Conservation (phyloP, 2,888 invertebrate species). For the Heteromurus nitidus region DNA sequence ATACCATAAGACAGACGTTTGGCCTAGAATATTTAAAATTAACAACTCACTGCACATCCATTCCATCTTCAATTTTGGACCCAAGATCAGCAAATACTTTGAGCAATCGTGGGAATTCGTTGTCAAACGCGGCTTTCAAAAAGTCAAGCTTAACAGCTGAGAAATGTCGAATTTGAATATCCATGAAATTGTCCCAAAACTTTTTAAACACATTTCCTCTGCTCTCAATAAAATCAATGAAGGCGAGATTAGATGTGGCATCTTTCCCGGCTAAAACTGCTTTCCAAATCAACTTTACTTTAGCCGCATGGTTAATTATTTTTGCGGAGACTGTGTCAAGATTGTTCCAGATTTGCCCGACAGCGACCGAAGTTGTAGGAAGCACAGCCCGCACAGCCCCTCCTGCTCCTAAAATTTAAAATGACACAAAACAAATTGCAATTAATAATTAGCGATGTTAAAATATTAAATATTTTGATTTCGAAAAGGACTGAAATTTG, state of each 20-base stretch:
- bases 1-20: too few relatives aligned
- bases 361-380: constrained; percentile 76
- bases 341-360: constrained; percentile 84
- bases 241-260: constrained; percentile 61
- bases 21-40: not conserved
- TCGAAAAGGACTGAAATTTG: constrained; percentile 4
- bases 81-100: constrained; percentile 81
- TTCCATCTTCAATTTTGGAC: constrained; percentile 69
- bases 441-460: not conserved
- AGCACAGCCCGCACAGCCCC: constrained; percentile 80
- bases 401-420: constrained; percentile 72
- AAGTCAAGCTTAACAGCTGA: constrained; percentile 76
- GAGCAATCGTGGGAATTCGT: constrained; percentile 90
- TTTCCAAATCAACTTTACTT: constrained; percentile 67
- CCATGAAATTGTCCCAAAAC: constrained; percentile 72
- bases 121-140: constrained; percentile 89
- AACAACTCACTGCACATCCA: constrained; percentile 35
- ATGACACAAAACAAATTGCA: not conserved
- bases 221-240: constrained; percentile 57
- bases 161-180: constrained; percentile 66
- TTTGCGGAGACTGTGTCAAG: constrained; percentile 79
- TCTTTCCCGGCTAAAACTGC: constrained; percentile 64
- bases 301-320: constrained; percentile 58
- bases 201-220: constrained; percentile 63
- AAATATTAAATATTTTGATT: constrained; percentile 3